Percentiles rank a stretch among this genome's conserved stretches.
phyloP scores from a whole-genome alignment of 2,113 vertebrate species.

The Sorex fumeus region DNA sequence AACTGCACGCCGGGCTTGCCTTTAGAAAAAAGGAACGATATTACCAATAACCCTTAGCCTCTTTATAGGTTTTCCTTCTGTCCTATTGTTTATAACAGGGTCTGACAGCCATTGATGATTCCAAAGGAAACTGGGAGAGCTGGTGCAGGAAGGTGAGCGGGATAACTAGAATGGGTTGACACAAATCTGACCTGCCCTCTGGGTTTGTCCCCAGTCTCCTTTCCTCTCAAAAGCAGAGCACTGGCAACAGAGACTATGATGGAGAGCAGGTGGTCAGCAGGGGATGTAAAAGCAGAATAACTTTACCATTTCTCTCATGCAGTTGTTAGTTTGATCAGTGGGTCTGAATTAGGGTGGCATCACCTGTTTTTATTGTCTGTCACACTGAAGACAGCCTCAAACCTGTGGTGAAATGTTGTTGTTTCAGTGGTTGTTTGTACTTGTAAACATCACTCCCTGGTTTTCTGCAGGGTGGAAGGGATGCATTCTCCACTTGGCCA shows the following conservation, averaged over 20 bases:
- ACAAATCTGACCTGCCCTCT: fast-evolving
- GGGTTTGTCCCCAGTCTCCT: neutral
- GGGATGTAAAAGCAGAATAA: neutral
- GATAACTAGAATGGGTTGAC: neutral
- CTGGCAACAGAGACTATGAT: neutral
- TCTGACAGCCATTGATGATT: neutral
- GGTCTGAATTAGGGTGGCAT: neutral
- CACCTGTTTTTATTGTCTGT: too few relatives aligned
- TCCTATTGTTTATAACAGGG: neutral
- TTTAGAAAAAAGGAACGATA: neutral
- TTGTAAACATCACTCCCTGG: neutral
- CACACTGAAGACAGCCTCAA: neutral
- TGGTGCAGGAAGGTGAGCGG: neutral
- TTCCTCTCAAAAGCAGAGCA: neutral
- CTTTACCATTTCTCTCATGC: neutral
- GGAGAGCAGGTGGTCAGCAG: fast-evolving
- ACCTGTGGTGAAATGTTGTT: neutral
- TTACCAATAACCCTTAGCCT: neutral
- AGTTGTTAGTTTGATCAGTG: neutral
- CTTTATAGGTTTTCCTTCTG: neutral
- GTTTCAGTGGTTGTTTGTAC: neutral
- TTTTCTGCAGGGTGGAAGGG: neutral
- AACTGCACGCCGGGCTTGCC: neutral
- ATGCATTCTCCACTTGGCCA: slow-evolving; percentile 30
- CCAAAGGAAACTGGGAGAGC: neutral